Evolutionary conservation across 2,113 vertebrate genomes (phyloP).

Genomic region (Nettapus auritus): DNA sequence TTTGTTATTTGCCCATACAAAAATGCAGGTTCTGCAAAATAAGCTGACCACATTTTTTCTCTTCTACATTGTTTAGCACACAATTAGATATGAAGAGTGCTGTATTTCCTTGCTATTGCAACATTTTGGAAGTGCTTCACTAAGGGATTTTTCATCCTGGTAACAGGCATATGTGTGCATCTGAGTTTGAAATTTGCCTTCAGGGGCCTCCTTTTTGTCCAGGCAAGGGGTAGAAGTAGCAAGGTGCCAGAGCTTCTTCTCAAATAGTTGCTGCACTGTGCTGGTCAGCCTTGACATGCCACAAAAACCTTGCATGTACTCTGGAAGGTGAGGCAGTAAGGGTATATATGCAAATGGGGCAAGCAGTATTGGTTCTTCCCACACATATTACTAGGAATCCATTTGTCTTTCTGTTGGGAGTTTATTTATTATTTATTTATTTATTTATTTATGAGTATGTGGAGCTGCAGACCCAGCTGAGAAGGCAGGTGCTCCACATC

Average conservation of each 20-base stretch:
- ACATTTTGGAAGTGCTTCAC: not conserved
- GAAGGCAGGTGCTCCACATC: not conserved
- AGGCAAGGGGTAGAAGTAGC: not conserved
- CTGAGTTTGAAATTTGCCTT: not conserved
- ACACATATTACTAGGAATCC: rapidly evolving
- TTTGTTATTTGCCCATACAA: not conserved
- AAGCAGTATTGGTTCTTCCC: rapidly evolving
- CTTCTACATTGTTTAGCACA: not conserved
- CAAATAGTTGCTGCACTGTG: no score
- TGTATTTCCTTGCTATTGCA: not conserved
- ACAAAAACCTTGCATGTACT: not conserved
- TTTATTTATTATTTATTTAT: not conserved
- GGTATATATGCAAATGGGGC: not conserved
- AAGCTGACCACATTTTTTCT: not conserved
- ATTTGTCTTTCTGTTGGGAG: not conserved
- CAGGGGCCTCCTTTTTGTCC: not conserved
- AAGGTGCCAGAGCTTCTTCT: not conserved
- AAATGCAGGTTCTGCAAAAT: not conserved
- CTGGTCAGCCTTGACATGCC: no score
- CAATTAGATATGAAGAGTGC: not conserved
- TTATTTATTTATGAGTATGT: not conserved
- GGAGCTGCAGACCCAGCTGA: not conserved
- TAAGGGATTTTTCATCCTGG: not conserved
- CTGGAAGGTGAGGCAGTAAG: not conserved
- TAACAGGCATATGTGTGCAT: not conserved